Evolutionary conservation across 2,797 vertebrate species (phyloP), one percentile per base, ranked within the genome.

Genomic region (Antrozous pallidus): DNA sequence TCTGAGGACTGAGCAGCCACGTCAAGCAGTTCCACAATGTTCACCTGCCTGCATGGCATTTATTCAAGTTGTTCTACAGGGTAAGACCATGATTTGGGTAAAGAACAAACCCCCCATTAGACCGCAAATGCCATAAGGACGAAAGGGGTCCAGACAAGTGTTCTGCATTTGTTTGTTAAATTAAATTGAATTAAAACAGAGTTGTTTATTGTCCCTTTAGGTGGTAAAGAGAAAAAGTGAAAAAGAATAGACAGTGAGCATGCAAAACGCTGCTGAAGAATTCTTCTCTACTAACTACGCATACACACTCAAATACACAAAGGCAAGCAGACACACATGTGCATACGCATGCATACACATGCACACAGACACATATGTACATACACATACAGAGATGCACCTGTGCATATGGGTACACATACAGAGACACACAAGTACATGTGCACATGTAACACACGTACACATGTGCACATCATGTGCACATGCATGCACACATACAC

Each of bases 141-240:
- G 12, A 86, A 24, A 51, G 84, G n/a, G 4, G n/a, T 71, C 26
- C 54, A 91, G 42, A 75, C 16, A n/a, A n/a, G 45, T 42, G 45
- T 47, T 69, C 51, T 92, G 13, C 13, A 70, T 54, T 67, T 84
- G 40, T 85, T 85, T 67, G 63, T 38, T 90, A 78, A 94, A 75
- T 93, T 95, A 90, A 79, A 92, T 18, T 22, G 47, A 65, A 94
- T 91, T 40, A 91, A 87, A 61, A 28, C 26, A 61, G 11, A 47
- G 18, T 56, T 49, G n/a, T 33, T 83, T 24, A 63, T 81, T 51
- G 45, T 47, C 36, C 78, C 40, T 73, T 36, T 73, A 80, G 51
- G 80, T 56, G 11, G 13, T 69, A 20, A 56, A 73, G 51, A 65
- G 45, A 22, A 67, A 45, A 86, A 20, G n/a, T 63, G 73, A 78